These are phyloP conservation scores for Drosophila monieri DNA, from an alignment of 2,888 invertebrate genomes.

Conservation along the genomic window DNA sequence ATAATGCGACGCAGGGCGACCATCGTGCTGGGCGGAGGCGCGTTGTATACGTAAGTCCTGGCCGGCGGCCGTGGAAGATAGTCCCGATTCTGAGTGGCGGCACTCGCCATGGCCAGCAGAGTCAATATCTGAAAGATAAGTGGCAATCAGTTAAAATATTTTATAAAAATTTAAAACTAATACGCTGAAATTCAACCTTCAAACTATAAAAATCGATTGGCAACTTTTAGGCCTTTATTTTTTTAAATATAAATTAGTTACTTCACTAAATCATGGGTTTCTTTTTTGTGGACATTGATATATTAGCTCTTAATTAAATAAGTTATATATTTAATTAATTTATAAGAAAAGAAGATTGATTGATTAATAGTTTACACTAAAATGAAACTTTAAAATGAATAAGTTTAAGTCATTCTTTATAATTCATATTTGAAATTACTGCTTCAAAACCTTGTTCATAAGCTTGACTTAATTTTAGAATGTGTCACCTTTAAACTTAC, in stretches of 20 bases:
- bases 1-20: conserved; percentile 51
- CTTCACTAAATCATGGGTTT: not conserved
- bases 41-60: conserved; percentile 62
- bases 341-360: too few species aligned
- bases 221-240: not conserved
- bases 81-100: conserved; percentile 37
- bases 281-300: not conserved
- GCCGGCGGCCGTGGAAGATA: conserved; percentile 44
- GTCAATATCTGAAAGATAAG: conserved; percentile 63
- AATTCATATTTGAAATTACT: not conserved
- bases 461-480: not conserved
- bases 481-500: conserved; percentile 44
- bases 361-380: too few species aligned
- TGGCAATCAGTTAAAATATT: conserved; percentile 17
- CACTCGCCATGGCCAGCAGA: conserved; percentile 48
- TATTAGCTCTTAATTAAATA: too few species aligned
- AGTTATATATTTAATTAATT: too few species aligned
- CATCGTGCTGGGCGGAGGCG: conserved; percentile 54
- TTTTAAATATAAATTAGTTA: not conserved
- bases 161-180: not conserved
- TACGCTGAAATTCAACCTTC: not conserved
- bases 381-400: too few species aligned
- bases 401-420: too few species aligned
- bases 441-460: not conserved
- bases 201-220: not conserved